A percentile compares a stretch with the other conserved stretches of the same genome.
Evolutionary conservation across 1,140 invertebrate genomes (phyloP).

Genomic region (Liolophura sinensis): DNA sequence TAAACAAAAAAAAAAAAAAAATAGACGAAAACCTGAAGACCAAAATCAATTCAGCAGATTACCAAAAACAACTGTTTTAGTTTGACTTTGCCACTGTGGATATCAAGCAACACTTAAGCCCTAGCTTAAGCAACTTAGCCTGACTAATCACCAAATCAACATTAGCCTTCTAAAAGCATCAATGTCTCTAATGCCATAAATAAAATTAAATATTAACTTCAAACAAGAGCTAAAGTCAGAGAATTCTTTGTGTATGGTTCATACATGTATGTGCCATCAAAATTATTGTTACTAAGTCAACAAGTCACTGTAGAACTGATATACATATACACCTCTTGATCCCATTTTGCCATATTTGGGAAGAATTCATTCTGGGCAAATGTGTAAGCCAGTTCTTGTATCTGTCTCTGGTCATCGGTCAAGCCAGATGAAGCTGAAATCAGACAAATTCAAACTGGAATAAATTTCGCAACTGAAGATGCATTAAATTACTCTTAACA

Average conservation of each 20-base stretch:
- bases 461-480: too few relatives aligned
- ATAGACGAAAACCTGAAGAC: too few relatives aligned
- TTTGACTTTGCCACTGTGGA: too few relatives aligned
- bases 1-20: too few relatives aligned
- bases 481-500: too few relatives aligned
- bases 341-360: slow-evolving; percentile 69
- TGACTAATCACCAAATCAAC: neutral
- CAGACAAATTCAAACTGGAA: slow-evolving; percentile 3
- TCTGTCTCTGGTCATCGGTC: slow-evolving; percentile 64
- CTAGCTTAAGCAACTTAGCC: too few relatives aligned
- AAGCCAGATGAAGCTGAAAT: slow-evolving; percentile 56
- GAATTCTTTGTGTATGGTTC: too few relatives aligned
- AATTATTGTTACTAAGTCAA: slow-evolving; percentile 6
- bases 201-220: neutral
- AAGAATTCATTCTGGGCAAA: slow-evolving; percentile 67
- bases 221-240: neutral
- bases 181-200: neutral
- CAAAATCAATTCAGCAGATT: too few relatives aligned
- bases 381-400: slow-evolving; percentile 64
- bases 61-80: too few relatives aligned
- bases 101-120: too few relatives aligned
- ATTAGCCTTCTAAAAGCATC: neutral
- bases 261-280: neutral
- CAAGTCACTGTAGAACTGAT: too few relatives aligned
- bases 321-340: slow-evolving; percentile 60